Conservation (phyloP, 2,888 invertebrate species). For the Orthosia gothica region DNA sequence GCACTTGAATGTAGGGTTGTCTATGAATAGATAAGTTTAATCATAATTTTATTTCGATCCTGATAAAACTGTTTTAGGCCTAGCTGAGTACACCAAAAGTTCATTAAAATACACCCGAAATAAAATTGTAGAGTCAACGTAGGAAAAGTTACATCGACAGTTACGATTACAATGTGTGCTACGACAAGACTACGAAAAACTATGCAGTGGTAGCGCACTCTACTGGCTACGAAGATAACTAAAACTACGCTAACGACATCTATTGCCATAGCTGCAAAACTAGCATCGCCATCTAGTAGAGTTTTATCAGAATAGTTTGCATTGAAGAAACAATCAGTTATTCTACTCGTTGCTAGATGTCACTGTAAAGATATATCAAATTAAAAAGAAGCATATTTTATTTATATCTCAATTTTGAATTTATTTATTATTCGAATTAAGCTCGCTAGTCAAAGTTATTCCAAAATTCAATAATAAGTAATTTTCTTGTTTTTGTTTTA, state of each 20-base stretch:
- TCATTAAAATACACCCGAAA: too few species aligned
- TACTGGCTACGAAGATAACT: slow-evolving; percentile 3
- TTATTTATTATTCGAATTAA: too few species aligned
- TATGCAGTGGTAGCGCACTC: neutral
- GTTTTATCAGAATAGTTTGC: neutral
- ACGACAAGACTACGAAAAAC: slow-evolving; percentile 1
- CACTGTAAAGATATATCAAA: neutral
- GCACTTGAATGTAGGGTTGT: neutral
- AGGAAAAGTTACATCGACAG: neutral
- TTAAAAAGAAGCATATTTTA: neutral
- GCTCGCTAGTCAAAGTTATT: too few species aligned
- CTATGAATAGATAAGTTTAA: too few species aligned
- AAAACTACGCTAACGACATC: slow-evolving; percentile 27
- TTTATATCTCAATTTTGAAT: neutral
- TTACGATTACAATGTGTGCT: neutral
- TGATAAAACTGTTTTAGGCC: neutral
- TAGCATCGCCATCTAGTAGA: slow-evolving; percentile 26
- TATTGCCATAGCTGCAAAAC: slow-evolving; percentile 1
- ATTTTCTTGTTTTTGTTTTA: neutral
- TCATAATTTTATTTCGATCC: too few species aligned
- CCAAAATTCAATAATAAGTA: too few species aligned
- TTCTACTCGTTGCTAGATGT: slow-evolving; percentile 50
- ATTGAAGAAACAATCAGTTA: neutral
- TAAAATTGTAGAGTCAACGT: too few species aligned
- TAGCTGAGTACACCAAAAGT: neutral